phyloP scores from a whole-genome alignment of 2,888 invertebrate species.

The Drosophila cognata region DNA sequence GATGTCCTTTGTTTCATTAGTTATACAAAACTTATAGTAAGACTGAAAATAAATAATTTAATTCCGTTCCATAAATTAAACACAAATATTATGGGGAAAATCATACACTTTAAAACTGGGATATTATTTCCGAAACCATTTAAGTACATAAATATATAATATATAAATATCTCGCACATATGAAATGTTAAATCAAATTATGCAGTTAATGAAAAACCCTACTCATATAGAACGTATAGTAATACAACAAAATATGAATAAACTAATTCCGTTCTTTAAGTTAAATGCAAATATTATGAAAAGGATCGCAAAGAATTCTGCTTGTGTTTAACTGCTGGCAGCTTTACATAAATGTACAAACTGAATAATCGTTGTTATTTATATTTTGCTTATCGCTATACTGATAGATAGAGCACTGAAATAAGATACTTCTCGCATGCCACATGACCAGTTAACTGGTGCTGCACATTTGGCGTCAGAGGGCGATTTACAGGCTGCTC shows the following conservation, averaged over 20 bases:
- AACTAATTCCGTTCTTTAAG: not conserved
- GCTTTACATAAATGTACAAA: not conserved
- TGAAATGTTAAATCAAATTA: not conserved
- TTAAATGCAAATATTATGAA: not conserved
- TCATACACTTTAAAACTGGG: not conserved
- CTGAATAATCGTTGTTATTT: conserved; percentile 1
- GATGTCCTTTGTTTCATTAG: not conserved
- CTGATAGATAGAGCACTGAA: conserved; percentile 11
- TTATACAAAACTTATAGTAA: not conserved
- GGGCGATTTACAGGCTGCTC: conserved; percentile 34
- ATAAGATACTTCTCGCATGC: conserved; percentile 37
- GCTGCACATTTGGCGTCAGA: conserved; percentile 37
- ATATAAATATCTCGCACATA: not conserved
- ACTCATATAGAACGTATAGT: not conserved
- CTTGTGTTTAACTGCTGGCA: not conserved
- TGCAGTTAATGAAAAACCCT: not conserved
- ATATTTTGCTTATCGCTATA: not conserved
- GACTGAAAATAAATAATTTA: not conserved
- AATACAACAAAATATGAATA: not conserved
- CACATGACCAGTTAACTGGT: conserved; percentile 28
- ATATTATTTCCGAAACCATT: not conserved
- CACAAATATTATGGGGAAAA: not conserved
- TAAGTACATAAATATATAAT: not conserved
- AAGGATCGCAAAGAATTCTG: not conserved
- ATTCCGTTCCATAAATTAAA: not conserved